A percentile compares a stretch with the other conserved stretches of the same genome.
These are phyloP conservation scores for Cephalotes varians DNA, from an alignment of 2,888 invertebrate genomes.

Conservation along the genomic window DNA sequence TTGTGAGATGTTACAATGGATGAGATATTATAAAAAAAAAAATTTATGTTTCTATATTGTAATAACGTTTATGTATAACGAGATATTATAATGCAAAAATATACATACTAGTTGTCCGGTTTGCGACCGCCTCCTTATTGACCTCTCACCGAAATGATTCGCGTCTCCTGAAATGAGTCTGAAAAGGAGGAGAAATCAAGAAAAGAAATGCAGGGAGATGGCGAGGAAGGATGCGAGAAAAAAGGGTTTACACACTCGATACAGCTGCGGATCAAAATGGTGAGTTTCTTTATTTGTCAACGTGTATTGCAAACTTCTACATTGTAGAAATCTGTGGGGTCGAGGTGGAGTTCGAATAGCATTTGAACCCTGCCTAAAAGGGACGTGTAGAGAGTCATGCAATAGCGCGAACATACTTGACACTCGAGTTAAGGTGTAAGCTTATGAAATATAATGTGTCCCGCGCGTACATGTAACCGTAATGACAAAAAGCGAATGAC, in stretches of 20 bases:
- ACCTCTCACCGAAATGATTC: slow-evolving; percentile 4
- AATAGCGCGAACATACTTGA: slow-evolving; percentile 75
- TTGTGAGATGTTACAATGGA: slow-evolving; percentile 79
- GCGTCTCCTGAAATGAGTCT: background rate
- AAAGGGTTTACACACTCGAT: background rate
- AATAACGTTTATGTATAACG: slow-evolving; percentile 83
- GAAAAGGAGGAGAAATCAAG: background rate
- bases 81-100: slow-evolving; percentile 80
- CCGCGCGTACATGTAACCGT: background rate
- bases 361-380: slow-evolving; percentile 82
- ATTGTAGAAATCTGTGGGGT: slow-evolving; percentile 78
- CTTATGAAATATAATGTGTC: slow-evolving; percentile 55
- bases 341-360: slow-evolving; percentile 69
- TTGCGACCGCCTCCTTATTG: slow-evolving; percentile 45
- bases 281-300: slow-evolving; percentile 69
- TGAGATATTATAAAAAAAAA: slow-evolving; percentile 79
- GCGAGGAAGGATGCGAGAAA: background rate
- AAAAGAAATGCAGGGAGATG: background rate
- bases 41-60: slow-evolving; percentile 84
- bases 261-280: slow-evolving; percentile 26
- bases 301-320: slow-evolving; percentile 82
- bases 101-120: slow-evolving; percentile 80
- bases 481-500: slow-evolving; percentile 14
- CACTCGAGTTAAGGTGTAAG: slow-evolving; percentile 60
- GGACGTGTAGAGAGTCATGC: slow-evolving; percentile 83